phyloP scores from a whole-genome alignment of 2,888 invertebrate species.

The Ptilodon capucinus region DNA sequence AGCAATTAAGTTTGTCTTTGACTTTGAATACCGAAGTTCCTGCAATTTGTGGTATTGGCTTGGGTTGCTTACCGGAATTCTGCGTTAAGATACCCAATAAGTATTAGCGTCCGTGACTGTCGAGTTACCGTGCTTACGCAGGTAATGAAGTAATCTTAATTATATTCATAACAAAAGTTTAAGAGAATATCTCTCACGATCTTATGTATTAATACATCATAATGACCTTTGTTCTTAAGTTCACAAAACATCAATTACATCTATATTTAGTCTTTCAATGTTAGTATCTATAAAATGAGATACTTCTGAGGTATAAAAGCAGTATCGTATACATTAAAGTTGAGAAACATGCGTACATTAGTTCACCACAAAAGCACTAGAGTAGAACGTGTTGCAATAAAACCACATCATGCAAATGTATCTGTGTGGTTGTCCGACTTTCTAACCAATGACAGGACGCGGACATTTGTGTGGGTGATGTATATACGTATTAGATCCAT shows the following conservation, averaged over 20 bases:
- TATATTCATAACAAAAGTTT: neutral
- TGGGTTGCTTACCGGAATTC: neutral
- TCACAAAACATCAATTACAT: too few species aligned
- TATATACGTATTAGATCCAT: conserved; percentile 42
- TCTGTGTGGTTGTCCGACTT: conserved; percentile 55
- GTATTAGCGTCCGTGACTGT: too few species aligned
- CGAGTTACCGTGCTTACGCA: neutral
- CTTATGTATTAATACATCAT: too few species aligned
- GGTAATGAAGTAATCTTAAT: too few species aligned
- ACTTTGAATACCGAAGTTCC: conserved; percentile 28
- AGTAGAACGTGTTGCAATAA: conserved; percentile 60
- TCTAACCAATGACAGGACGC: conserved; percentile 45
- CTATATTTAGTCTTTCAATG: neutral
- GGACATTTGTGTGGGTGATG: conserved; percentile 37
- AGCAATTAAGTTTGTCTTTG: conserved; percentile 32
- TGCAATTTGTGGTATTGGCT: conserved; percentile 2
- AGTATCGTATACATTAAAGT: conserved; percentile 11
- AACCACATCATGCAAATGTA: conserved; percentile 50
- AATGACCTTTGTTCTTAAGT: too few species aligned
- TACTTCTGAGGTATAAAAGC: neutral
- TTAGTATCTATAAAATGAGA: neutral
- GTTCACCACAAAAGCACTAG: conserved; percentile 59
- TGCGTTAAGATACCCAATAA: neutral
- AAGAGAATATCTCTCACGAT: neutral
- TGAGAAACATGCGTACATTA: conserved; percentile 48